Evolutionary conservation across 2,113 vertebrate species (phyloP).

Genomic region (Neofelis nebulosa): DNA sequence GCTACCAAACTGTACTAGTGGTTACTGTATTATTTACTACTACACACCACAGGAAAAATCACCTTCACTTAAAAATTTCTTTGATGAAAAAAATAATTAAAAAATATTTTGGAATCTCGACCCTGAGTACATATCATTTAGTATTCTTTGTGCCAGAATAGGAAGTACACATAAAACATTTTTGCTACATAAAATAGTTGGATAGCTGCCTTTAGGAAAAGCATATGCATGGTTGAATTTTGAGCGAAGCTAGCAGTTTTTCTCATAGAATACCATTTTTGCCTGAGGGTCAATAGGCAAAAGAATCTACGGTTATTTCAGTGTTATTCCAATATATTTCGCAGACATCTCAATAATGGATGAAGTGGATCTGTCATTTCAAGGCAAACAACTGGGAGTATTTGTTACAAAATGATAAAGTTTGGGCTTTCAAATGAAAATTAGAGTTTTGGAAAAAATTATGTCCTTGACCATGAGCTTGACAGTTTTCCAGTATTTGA

Average conservation of each 20-base stretch:
- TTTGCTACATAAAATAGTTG: background rate
- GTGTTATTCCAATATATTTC: background rate
- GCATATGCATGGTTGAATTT: background rate
- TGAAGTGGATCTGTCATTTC: background rate
- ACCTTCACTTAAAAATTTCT: background rate
- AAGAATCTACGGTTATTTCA: background rate
- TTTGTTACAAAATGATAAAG: background rate
- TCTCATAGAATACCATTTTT: background rate
- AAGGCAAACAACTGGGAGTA: background rate
- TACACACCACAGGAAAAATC: background rate
- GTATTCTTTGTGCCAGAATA: background rate
- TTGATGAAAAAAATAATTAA: background rate
- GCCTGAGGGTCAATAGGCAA: background rate
- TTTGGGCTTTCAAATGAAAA: background rate
- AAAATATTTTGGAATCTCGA: background rate
- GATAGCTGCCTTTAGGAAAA: background rate
- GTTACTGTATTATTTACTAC: background rate
- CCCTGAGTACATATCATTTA: background rate
- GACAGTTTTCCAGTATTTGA: background rate
- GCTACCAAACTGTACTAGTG: background rate
- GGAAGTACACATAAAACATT: background rate
- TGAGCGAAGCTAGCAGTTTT: background rate
- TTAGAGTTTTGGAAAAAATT: constrained; percentile 25
- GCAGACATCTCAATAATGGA: background rate
- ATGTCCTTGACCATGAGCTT: background rate